Conservation (phyloP, 2,113 vertebrate genomes). For the Halichoeres trimaculatus region DNA sequence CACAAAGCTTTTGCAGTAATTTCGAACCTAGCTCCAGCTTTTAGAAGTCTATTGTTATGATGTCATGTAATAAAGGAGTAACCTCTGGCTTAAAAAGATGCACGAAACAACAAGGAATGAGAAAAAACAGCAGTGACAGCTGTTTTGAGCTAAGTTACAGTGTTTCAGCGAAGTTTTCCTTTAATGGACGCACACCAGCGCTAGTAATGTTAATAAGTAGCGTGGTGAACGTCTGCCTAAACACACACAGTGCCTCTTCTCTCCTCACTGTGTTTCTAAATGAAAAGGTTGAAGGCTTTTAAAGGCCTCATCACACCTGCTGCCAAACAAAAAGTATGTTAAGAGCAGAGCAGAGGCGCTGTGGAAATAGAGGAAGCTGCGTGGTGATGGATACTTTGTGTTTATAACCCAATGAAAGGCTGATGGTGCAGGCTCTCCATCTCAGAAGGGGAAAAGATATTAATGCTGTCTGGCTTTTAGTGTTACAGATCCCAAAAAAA, state of each 20-base stretch:
- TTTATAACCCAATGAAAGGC: conserved; percentile 12
- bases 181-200: conserved; percentile 45
- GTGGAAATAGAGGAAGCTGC: neutral
- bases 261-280: conserved; percentile 44
- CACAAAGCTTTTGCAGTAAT: too few species aligned
- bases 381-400: conserved; percentile 24
- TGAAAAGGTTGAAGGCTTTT: conserved; percentile 66
- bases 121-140: conserved; percentile 43
- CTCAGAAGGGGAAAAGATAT: neutral
- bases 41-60: conserved; percentile 5
- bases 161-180: conserved; percentile 46
- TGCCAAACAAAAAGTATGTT: conserved; percentile 42
- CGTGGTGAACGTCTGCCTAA: conserved; percentile 26
- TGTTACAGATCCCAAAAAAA: neutral
- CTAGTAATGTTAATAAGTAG: conserved; percentile 50
- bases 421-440: neutral
- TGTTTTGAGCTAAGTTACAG: conserved; percentile 50
- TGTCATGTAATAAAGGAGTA: neutral
- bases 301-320: conserved; percentile 64
- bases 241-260: conserved; percentile 34
- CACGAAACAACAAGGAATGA: conserved; percentile 34
- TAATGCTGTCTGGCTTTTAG: neutral
- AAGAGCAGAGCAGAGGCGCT: conserved; percentile 19
- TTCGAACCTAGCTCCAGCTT: neutral
- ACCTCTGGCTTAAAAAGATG: neutral